Percentiles rank a stretch among this genome's conserved stretches.
phyloP scores from a whole-genome alignment of 1,140 invertebrate genomes.

The Apis florea region DNA sequence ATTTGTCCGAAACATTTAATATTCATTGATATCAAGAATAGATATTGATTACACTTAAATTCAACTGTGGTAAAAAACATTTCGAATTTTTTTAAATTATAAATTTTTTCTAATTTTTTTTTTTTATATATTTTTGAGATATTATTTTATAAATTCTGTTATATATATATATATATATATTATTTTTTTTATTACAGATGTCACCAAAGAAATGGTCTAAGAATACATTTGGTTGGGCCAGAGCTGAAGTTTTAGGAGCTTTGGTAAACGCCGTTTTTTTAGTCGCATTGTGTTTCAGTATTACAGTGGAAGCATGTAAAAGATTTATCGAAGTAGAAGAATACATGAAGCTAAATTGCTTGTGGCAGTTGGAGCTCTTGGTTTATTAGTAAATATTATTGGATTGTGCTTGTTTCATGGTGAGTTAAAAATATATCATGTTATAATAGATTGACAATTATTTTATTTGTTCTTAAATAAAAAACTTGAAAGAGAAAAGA shows the following conservation, averaged over 20 bases:
- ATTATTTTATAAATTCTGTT: neutral
- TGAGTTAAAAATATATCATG: constrained; percentile 76
- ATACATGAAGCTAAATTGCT: constrained; percentile 91
- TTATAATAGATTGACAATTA: neutral
- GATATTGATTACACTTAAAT: no score
- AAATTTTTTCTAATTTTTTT: neutral
- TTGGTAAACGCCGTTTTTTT: constrained; percentile 95
- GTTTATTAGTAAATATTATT: constrained; percentile 91
- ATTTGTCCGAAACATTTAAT: no score
- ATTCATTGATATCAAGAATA: no score
- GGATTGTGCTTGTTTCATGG: constrained; percentile 92
- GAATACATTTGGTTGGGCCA: constrained; percentile 96
- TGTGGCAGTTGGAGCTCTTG: constrained; percentile 88
- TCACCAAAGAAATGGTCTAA: constrained; percentile 97
- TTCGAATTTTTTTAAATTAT: neutral
- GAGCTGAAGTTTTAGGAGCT: constrained; percentile 96
- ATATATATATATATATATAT: neutral
- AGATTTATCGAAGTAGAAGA: constrained; percentile 91
- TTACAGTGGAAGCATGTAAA: constrained; percentile 94
- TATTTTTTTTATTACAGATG: constrained; percentile 84
- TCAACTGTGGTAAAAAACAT: no score
- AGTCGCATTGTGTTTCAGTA: constrained; percentile 95
- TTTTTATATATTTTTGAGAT: neutral
- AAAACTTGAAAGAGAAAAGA: no score
- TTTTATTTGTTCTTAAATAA: no score